A percentile compares a stretch with the other conserved stretches of the same genome.
Conservation (phyloP, 1,140 invertebrate genomes). For the Hylyphantes graminicola region DNA sequence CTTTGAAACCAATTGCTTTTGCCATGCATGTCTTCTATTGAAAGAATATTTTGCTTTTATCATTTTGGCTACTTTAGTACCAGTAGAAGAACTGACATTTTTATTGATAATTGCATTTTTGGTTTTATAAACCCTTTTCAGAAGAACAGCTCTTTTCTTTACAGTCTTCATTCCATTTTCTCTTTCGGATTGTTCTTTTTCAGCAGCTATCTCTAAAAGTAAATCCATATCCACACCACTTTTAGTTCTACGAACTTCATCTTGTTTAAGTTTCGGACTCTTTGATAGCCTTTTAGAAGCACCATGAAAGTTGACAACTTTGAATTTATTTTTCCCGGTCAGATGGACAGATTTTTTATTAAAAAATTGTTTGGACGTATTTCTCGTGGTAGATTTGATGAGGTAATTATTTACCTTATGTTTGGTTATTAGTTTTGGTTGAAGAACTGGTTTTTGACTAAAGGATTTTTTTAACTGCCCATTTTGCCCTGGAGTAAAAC, state of each 20-base stretch:
- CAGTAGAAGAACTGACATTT: background rate
- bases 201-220: conserved; percentile 30
- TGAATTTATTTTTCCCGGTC: background rate
- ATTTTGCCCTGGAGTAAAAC: no score
- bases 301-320: background rate
- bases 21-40: conserved; percentile 11
- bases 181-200: background rate
- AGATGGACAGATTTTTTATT: background rate
- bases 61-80: conserved; percentile 20
- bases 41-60: conserved; percentile 40
- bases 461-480: no score
- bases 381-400: no score
- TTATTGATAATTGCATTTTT: conserved; percentile 32
- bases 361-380: background rate
- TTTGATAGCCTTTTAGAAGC: no score
- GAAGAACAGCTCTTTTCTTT: background rate
- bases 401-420: no score
- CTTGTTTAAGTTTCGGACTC: no score
- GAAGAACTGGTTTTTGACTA: no score
- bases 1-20: background rate
- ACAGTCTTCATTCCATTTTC: background rate
- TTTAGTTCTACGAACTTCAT: background rate
- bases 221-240: conserved; percentile 22
- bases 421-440: no score
- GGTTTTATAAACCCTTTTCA: conserved; percentile 35